Evolutionary conservation across 2,113 vertebrate genomes (phyloP), one percentile per base, ranked within the genome.

Genomic region (Spilogale gracilis): DNA sequence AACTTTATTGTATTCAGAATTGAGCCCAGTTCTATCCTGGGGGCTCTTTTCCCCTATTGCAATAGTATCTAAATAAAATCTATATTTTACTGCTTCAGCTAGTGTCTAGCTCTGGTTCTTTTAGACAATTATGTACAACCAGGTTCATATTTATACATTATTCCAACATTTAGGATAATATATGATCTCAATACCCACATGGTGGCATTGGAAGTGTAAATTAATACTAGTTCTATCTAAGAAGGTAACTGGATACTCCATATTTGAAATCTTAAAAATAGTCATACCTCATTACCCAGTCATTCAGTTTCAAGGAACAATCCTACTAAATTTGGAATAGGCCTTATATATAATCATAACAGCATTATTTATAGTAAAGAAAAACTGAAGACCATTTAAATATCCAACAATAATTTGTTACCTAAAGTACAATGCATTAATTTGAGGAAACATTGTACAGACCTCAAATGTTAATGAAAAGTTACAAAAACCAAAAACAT

Each of bases 51-150:
- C 12, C 10, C 54, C 21, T 65, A 38, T 56, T 79, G 50, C 20
- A 93, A 38, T 48, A 25, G 10, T 87, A 89, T 52, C 67, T 48
- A 45, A 96, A 96, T 85, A 76, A 91, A 95, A 76, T 91, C 30
- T 38, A 52, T 85, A 38, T 13, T 67, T 92, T 69, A 32, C 27
- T 73, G 67, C 50, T 21, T 85, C 85, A 82, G 67, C 9, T 30
- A 54, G 21, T 56, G 5, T 65, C 45, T 58, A 45, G 8, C 13
- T 83, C 45, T 79, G 38, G 3, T 52, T 76, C 14, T 96, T 38
- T 74, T 65, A 56, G 45, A 86, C n/a, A 71, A 61, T 85, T 85
- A 78, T 21, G 48, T 17, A 67, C 20, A 78, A 17, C 14, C 9
- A 84, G 17, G 43, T 45, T 38, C 6, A 17, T 86, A 25, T 14